phyloP scores from a whole-genome alignment of 2,797 vertebrate species.

The Anguilla megastoma region DNA sequence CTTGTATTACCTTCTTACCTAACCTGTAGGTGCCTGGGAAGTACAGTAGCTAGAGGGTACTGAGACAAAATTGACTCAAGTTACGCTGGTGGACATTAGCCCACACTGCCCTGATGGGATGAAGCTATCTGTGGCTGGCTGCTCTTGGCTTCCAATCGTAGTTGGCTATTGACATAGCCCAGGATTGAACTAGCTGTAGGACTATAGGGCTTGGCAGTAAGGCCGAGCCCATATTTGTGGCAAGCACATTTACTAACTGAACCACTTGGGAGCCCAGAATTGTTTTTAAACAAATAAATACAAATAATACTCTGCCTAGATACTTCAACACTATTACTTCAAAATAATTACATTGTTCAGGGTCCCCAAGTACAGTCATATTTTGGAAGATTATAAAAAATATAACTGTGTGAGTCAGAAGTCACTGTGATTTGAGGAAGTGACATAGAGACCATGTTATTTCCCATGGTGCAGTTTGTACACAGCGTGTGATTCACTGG shows the following conservation, averaged over 20 bases:
- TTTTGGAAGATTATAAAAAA: neutral
- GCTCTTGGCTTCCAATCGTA: neutral
- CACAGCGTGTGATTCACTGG: neutral
- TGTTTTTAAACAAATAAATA: neutral
- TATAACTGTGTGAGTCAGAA: neutral
- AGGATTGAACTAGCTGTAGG: neutral
- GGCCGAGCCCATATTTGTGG: neutral
- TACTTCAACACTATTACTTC: neutral
- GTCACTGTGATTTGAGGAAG: neutral
- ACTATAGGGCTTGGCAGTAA: neutral
- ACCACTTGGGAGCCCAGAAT: neutral
- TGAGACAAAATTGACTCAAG: neutral
- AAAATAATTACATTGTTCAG: neutral
- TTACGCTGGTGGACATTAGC: neutral
- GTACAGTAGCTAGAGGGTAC: neutral
- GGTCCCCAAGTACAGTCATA: neutral
- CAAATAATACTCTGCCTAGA: neutral
- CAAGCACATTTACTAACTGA: neutral
- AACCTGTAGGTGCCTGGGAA: neutral
- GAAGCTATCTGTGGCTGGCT: neutral
- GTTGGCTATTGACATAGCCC: neutral
- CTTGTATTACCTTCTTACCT: neutral
- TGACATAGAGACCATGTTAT: neutral
- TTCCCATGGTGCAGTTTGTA: neutral
- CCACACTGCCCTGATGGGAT: neutral